Conservation (phyloP, 2,113 vertebrate genomes). For the Rynchops niger region DNA sequence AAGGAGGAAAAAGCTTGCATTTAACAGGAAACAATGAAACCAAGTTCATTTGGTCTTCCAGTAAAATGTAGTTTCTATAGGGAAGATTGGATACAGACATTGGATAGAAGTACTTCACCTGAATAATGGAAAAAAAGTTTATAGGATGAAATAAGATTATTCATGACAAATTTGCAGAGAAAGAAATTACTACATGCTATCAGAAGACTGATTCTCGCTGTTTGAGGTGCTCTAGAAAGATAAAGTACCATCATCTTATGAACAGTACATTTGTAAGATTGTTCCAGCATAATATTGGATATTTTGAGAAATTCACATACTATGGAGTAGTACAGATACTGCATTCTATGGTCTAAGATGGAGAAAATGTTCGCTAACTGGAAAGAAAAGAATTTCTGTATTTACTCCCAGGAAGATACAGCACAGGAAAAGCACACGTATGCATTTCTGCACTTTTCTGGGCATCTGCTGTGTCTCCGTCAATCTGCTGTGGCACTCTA, state of each 20-base stretch:
- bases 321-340: background rate
- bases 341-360: background rate
- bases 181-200: background rate
- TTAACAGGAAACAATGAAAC: background rate
- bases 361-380: background rate
- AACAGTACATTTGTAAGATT: background rate
- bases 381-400: background rate
- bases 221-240: background rate
- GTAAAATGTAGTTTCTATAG: background rate
- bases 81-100: background rate
- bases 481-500: too few species aligned
- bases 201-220: background rate
- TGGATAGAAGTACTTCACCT: background rate
- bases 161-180: background rate
- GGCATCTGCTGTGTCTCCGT: background rate
- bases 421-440: fast-evolving
- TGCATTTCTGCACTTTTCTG: background rate
- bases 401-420: background rate
- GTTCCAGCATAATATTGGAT: background rate
- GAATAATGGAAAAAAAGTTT: background rate
- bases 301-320: background rate
- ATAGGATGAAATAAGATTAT: background rate
- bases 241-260: background rate
- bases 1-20: background rate
- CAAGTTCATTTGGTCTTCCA: background rate